phyloP scores from a whole-genome alignment of 2,888 invertebrate genomes.

The Lithophane semibrunnea region DNA sequence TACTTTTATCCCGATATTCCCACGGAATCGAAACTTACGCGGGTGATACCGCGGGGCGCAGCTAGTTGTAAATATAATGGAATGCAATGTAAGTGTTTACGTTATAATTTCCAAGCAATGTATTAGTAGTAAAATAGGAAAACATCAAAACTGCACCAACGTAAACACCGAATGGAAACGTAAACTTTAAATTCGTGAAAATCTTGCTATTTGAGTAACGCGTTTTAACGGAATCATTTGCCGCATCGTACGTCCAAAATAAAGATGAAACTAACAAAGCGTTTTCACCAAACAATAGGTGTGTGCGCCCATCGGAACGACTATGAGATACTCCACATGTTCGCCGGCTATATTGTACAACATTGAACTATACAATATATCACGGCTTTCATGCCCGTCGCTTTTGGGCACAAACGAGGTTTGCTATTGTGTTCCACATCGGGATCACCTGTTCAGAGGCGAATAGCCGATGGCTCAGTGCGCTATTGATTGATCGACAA shows the following conservation, averaged over 20 bases:
- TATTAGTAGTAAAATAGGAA: conserved; percentile 36
- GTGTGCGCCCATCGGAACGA: conserved; percentile 82
- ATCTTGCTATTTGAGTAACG: conserved; percentile 17
- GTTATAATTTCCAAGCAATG: conserved; percentile 18
- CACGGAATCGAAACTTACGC: too few species aligned
- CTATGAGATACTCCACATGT: conserved; percentile 83
- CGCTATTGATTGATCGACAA: conserved; percentile 72
- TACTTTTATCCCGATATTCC: too few species aligned
- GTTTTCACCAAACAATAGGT: conserved; percentile 77
- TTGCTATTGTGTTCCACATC: conserved; percentile 71
- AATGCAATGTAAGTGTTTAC: conserved; percentile 23
- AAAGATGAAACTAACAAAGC: conserved; percentile 76
- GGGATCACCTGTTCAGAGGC: conserved; percentile 75
- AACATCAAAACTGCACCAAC: conserved; percentile 12
- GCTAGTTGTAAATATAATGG: conserved; percentile 30
- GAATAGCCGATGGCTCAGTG: conserved; percentile 70
- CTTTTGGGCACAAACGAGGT: conserved; percentile 55
- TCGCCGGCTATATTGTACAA: conserved; percentile 67
- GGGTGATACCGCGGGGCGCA: too few species aligned
- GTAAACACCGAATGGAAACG: conserved; percentile 24
- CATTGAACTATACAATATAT: conserved; percentile 58
- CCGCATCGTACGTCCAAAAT: conserved; percentile 66
- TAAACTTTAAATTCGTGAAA: conserved; percentile 32
- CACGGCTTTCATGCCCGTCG: conserved; percentile 52
- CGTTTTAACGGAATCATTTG: conserved; percentile 45